These are phyloP conservation scores for Cisticola juncidis DNA, from an alignment of 2,113 vertebrate species.

Conservation along the genomic window DNA sequence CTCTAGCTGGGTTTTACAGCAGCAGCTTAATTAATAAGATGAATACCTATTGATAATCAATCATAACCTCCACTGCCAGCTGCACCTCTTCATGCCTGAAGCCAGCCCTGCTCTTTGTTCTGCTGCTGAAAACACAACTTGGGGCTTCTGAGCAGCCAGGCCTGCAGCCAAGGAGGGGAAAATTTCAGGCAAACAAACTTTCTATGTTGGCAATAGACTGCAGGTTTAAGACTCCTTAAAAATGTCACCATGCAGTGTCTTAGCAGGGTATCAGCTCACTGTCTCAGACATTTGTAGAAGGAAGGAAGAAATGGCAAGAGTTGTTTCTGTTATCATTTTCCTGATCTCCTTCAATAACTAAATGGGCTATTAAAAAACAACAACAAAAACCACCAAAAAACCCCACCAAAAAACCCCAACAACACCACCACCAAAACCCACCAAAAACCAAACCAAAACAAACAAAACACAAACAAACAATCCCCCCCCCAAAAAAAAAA, in stretches of 20 bases:
- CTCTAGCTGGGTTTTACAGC: background rate
- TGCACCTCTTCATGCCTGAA: background rate
- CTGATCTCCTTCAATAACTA: background rate
- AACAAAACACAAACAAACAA: background rate
- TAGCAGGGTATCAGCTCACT: background rate
- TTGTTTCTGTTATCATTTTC: background rate
- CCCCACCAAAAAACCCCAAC: no score
- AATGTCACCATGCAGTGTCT: background rate
- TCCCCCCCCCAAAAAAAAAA: no score
- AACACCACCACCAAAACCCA: no score
- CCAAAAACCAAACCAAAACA: no score
- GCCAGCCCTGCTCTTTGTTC: background rate
- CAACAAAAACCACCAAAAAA: background rate
- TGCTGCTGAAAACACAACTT: background rate
- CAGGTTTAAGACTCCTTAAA: background rate
- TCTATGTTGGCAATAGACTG: background rate
- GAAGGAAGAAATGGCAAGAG: background rate
- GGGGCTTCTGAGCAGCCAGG: background rate
- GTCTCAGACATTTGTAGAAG: background rate
- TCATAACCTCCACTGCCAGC: background rate
- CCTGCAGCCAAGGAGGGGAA: background rate
- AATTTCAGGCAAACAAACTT: background rate
- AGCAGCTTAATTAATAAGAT: background rate
- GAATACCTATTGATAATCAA: background rate
- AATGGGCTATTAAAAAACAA: background rate